Percentiles rank a stretch among this genome's conserved stretches.
These are phyloP conservation scores for Nannobrachium achirus DNA, from an alignment of 2,113 vertebrate species.

Conservation along the genomic window DNA sequence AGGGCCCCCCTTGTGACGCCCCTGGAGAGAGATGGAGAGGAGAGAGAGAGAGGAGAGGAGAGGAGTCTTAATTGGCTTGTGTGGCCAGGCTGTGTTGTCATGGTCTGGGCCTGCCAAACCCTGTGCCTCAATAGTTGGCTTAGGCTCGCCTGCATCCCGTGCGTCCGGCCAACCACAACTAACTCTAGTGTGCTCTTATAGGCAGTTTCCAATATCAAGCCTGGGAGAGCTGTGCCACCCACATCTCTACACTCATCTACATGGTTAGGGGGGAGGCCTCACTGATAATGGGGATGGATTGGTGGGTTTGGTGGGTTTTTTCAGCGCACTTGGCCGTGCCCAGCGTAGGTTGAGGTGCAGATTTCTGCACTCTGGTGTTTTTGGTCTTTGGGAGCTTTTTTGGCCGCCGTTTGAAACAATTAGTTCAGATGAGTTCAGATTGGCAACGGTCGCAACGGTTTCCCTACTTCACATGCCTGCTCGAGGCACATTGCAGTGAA, in stretches of 20 bases:
- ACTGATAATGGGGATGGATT: slow-evolving; percentile 52
- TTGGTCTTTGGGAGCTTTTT: slow-evolving; percentile 35
- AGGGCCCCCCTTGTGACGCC: too few relatives aligned
- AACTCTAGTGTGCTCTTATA: slow-evolving; percentile 81
- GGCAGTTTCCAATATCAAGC: slow-evolving; percentile 77
- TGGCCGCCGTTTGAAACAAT: slow-evolving; percentile 37
- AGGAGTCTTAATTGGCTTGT: slow-evolving; percentile 72
- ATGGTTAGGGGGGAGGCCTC: slow-evolving; percentile 67
- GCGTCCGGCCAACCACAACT: slow-evolving; percentile 81
- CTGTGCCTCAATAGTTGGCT: slow-evolving; percentile 78
- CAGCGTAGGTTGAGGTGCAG: slow-evolving; percentile 48
- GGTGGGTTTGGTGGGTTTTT: slow-evolving; percentile 38
- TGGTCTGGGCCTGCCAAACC: slow-evolving; percentile 73
- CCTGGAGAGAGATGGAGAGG: slow-evolving; percentile 38
- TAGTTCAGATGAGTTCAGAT: slow-evolving; percentile 11
- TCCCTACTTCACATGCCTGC: not conserved
- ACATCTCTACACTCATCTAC: slow-evolving; percentile 67
- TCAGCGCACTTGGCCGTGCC: slow-evolving; percentile 42
- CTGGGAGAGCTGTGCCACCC: slow-evolving; percentile 75
- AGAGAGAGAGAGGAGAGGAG: slow-evolving; percentile 26
- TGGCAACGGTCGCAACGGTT: slow-evolving; percentile 19
- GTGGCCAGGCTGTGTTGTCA: slow-evolving; percentile 71
- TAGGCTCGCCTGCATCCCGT: slow-evolving; percentile 78
- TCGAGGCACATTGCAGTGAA: not conserved
- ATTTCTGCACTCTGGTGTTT: too few relatives aligned